Percentiles rank a stretch among this genome's conserved stretches.
Evolutionary conservation across 2,888 invertebrate species (phyloP).

Genomic region (Muschampia plurimacula): DNA sequence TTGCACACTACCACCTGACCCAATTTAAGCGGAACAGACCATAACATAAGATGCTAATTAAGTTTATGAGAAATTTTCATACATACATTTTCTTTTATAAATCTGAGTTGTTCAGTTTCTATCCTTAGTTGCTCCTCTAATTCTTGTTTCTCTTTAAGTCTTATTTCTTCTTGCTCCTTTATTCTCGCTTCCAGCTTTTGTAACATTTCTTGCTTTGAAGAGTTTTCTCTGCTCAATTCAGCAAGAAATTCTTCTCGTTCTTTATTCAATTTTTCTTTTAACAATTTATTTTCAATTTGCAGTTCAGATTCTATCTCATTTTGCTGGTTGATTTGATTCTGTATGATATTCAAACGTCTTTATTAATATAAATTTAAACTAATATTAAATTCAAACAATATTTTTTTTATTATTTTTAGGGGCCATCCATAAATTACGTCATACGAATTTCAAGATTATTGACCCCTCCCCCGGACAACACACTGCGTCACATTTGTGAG

Average conservation of each 20-base stretch:
- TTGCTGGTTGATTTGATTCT: slow-evolving; percentile 75
- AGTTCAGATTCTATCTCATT: slow-evolving; percentile 73
- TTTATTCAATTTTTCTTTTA: slow-evolving; percentile 76
- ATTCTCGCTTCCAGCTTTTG: slow-evolving; percentile 79
- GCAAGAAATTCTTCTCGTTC: slow-evolving; percentile 81
- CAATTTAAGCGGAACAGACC: no score
- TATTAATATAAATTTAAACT: no score
- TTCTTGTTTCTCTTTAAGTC: slow-evolving; percentile 72
- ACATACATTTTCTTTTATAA: slow-evolving; percentile 76
- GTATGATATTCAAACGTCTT: slow-evolving; percentile 40
- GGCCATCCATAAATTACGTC: no score
- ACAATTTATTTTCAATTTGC: slow-evolving; percentile 72
- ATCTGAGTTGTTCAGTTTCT: slow-evolving; percentile 71
- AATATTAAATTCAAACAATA: no score
- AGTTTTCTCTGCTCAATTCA: slow-evolving; percentile 76
- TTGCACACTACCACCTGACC: no score
- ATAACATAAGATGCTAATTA: no score
- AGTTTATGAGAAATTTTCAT: neutral
- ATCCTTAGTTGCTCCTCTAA: slow-evolving; percentile 66
- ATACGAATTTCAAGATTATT: no score
- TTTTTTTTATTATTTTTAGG: no score
- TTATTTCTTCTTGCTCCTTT: slow-evolving; percentile 75
- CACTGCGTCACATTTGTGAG: no score
- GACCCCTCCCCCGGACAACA: no score
- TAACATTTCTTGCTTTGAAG: slow-evolving; percentile 81